phyloP scores from a whole-genome alignment of 2,888 invertebrate species.

The Lithophane socia region DNA sequence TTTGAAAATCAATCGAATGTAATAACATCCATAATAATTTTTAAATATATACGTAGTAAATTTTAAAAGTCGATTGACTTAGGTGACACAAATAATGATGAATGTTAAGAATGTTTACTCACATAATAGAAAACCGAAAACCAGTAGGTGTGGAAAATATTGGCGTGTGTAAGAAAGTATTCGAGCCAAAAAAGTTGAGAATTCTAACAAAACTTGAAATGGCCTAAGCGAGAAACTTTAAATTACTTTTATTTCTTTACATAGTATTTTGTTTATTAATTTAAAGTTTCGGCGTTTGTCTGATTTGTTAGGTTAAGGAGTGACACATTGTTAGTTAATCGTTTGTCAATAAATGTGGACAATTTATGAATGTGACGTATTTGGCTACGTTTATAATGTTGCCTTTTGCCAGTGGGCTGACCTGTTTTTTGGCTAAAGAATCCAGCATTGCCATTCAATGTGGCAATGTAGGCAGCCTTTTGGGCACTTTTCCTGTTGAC shows the following conservation, averaged over 20 bases:
- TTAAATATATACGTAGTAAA: background rate
- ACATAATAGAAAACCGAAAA: conserved; percentile 35
- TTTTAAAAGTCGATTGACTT: background rate
- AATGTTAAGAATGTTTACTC: conserved; percentile 25
- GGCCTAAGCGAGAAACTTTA: conserved; percentile 50
- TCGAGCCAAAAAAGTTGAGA: conserved; percentile 43
- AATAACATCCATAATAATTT: background rate
- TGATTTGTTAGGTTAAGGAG: conserved; percentile 6
- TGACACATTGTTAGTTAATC: conserved; percentile 24
- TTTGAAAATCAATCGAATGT: background rate
- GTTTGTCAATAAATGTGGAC: conserved; percentile 12
- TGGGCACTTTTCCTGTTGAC: background rate
- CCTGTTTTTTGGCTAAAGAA: background rate
- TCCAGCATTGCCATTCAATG: background rate
- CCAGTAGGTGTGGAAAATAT: conserved; percentile 35
- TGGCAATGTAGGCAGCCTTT: background rate
- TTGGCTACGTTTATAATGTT: background rate
- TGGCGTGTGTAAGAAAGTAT: conserved; percentile 42
- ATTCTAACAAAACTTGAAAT: conserved; percentile 54
- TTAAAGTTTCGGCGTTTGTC: conserved; percentile 38
- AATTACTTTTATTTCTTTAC: conserved; percentile 59
- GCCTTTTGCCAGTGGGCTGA: background rate
- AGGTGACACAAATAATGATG: conserved; percentile 32
- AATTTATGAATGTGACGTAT: background rate
- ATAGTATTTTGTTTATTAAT: conserved; percentile 55